Base-by-base conservation (phyloP, 2,113 vertebrate genomes). In the Petrocephalus microphthalmus region DNA sequence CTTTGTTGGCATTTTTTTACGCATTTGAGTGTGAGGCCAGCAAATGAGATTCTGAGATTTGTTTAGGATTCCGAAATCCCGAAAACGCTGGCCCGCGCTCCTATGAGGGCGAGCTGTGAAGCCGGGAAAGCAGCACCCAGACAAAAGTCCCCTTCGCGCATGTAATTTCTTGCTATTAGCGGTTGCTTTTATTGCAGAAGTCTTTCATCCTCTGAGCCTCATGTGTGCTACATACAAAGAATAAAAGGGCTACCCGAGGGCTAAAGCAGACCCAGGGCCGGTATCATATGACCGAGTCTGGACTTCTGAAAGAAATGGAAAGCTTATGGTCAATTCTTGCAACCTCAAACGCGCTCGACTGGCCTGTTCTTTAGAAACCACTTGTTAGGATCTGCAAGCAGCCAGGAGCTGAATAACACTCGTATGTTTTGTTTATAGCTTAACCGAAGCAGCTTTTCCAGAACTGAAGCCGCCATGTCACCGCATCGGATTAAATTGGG, bases 291-390 rank as follows among this genome's bases (percentile, higher is more conserved):
- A 93, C 93, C 87, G 52, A 90, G 91, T 90, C 93, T 91, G 92
- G 92, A 90, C 91, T 92, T 93, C 90, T 92, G 90, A 93, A 92
- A 94, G 93, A 93, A 94, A 94, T 93, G 91, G 93, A 91, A 92
- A 94, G 93, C 94, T 95, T 95, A 94, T 93, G 92, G 94, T 92
- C 92, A 94, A 91, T 93, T 93, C 92, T 90, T 91, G 92, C 91
- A 91, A 91, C 89, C 90, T 88, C 88, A 92, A 92, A 91, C 88
- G 90, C 84, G 90, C 92, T 90, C 90, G 90, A 91, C 91, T 93
- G 89, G 89, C 89, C 90, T 86, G 64, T 90, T 81, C 87, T 88
- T 88, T 78, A 90, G 51, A 88, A 93, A 92, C 89, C 84, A 29
- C 82, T 60, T 47, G 88, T 89, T 91, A 71, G 37, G 42, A 33